A percentile compares a stretch with the other conserved stretches of the same genome.
Conservation (phyloP, 2,797 vertebrate genomes). For the Macroramphosus scolopax region DNA sequence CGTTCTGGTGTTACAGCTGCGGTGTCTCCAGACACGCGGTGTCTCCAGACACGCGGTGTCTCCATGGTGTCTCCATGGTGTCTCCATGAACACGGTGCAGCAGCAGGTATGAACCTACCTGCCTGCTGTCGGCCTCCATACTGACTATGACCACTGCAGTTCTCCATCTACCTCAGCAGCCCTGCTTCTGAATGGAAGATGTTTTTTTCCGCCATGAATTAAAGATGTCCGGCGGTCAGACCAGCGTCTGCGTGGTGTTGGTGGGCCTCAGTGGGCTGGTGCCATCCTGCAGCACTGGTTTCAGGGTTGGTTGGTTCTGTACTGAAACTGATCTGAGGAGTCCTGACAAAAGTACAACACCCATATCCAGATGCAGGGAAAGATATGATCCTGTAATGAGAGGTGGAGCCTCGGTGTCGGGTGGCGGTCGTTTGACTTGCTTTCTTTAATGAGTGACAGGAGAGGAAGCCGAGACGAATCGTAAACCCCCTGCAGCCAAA, state of each 20-base stretch:
- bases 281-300: background rate
- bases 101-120: background rate
- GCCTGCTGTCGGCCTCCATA: background rate
- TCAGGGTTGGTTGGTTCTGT: constrained; percentile 10
- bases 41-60: background rate
- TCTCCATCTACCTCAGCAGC: constrained; percentile 28
- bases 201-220: constrained; percentile 60
- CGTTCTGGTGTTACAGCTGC: too few relatives aligned
- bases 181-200: constrained; percentile 21
- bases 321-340: constrained; percentile 1
- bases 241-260: constrained; percentile 13
- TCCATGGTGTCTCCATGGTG: too few relatives aligned
- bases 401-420: constrained; percentile 40
- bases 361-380: background rate
- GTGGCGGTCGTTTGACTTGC: constrained; percentile 28
- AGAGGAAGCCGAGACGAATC: constrained; percentile 16
- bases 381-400: constrained; percentile 8
- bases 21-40: too few relatives aligned
- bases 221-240: constrained; percentile 46
- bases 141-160: constrained; percentile 19
- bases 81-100: background rate
- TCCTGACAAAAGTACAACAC: background rate
- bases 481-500: background rate
- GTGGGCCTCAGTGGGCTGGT: constrained; percentile 26
- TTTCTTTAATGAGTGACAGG: constrained; percentile 25